These are phyloP conservation scores for Drosophila monieri DNA, from an alignment of 2,888 invertebrate genomes.

Conservation along the genomic window DNA sequence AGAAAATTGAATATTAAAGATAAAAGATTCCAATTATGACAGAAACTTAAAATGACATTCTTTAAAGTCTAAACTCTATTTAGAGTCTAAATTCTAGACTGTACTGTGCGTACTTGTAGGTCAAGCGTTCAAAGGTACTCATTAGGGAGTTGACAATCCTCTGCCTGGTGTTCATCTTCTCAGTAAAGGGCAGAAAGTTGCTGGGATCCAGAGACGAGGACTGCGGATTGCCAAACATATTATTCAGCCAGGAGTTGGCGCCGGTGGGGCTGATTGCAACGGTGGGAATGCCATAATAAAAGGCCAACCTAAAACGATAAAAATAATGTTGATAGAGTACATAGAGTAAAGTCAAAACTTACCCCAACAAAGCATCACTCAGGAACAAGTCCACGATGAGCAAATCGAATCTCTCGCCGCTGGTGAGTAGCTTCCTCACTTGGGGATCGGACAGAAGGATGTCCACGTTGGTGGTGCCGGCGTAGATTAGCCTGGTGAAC, in stretches of 20 bases:
- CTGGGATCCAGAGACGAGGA: slow-evolving; percentile 84
- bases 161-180: slow-evolving; percentile 84
- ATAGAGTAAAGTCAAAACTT: no score
- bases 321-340: no score
- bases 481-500: slow-evolving; percentile 82
- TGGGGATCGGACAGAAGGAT: slow-evolving; percentile 75
- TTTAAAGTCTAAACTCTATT: not conserved
- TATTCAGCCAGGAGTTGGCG: slow-evolving; percentile 84
- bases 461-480: slow-evolving; percentile 82
- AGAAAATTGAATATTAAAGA: not conserved
- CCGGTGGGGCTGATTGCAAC: slow-evolving; percentile 84
- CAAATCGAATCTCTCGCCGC: slow-evolving; percentile 80
- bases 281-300: slow-evolving; percentile 81
- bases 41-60: no score
- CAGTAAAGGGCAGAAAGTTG: slow-evolving; percentile 82
- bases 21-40: no score
- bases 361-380: slow-evolving; percentile 84
- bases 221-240: slow-evolving; percentile 84
- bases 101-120: slow-evolving; percentile 76
- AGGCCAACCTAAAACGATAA: slow-evolving; percentile 76
- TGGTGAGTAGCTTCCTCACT: slow-evolving; percentile 74
- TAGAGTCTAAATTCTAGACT: not conserved
- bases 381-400: slow-evolving; percentile 84
- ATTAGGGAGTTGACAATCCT: slow-evolving; percentile 84
- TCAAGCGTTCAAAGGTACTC: slow-evolving; percentile 81